phyloP scores from a whole-genome alignment of 2,797 vertebrate species.

The Pelochelys cantorii region DNA sequence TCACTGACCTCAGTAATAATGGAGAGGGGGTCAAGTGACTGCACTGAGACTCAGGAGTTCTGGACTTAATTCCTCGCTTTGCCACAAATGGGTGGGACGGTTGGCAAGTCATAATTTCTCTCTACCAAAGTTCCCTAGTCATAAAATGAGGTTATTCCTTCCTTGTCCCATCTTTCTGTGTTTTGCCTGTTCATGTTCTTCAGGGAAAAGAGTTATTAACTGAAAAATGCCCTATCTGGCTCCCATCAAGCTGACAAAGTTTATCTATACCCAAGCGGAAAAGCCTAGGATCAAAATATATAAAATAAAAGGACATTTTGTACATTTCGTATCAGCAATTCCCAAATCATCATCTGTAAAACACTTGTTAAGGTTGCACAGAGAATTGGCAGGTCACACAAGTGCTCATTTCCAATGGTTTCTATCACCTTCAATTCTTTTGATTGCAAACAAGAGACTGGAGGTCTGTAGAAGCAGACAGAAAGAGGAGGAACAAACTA shows the following conservation, averaged over 20 bases:
- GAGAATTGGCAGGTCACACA: neutral
- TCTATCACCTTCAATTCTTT: neutral
- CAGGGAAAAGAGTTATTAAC: neutral
- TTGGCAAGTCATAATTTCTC: neutral
- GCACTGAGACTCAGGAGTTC: neutral
- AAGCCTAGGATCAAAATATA: neutral
- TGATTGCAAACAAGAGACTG: neutral
- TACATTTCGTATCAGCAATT: neutral
- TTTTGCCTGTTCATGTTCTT: neutral
- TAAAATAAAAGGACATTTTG: neutral
- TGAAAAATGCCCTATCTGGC: no score
- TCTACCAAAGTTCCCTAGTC: neutral
- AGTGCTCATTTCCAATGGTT: neutral
- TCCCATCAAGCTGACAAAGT: neutral
- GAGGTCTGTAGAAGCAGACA: neutral
- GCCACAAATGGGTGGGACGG: no score
- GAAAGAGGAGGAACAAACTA: neutral
- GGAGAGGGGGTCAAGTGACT: neutral
- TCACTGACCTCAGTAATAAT: neutral
- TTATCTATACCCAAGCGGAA: neutral
- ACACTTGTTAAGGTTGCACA: neutral
- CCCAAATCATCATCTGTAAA: neutral
- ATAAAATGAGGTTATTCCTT: neutral
- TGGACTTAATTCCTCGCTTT: no score
- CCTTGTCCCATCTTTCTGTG: neutral